Evolutionary conservation across 2,888 invertebrate genomes (phyloP), one percentile per base, ranked within the genome.

Genomic region (Mylabris sibirica): DNA sequence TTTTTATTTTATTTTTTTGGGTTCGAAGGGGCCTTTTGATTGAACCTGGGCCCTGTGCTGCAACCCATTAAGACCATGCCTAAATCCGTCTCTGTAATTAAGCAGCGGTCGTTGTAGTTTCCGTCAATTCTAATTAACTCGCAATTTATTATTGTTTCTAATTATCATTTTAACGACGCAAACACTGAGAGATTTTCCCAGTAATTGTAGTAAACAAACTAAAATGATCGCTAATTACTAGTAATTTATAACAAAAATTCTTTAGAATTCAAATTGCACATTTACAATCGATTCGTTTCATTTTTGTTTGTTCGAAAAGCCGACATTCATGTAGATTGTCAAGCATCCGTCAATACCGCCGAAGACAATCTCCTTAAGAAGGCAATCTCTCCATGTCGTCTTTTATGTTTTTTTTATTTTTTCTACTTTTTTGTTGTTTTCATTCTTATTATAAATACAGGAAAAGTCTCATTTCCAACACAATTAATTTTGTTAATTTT

Each of bases 251-350:
- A 24, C 49, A 49, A 20, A 44, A 49, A 49, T 49, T 49, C 20
- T 11, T 0, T 24, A 24, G 57, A 22, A 57, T 57, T 57, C 57
- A 57, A 57, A 57, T 57, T 57, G 57, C 60, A 64, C 60, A 59
- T 60, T n/a, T 61, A 62, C 68, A 60, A 41, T 65, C 65, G 26
- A 30, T 34, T 20, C 57, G 57, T n/a, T 49, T 60, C 63, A 22
- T 73, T 72, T 72, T 66, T 71, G 65, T 74, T 49, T 53, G 38
- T 70, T 67, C 72, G 70, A 71, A 66, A 75, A 69, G 67, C 59
- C 38, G 69, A 71, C 75, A 72, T 75, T 71, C 74, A 70, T 76
- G 76, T 75, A 74, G 74, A 68, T 71, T 75, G 76, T 76, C 76
- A 75, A 60, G 68, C 76, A 74, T 76, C 70, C 72, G 75, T 76